Percentiles rank a stretch among this genome's conserved stretches.
These are phyloP conservation scores for Sapajus apella DNA, from an alignment of 2,113 vertebrate species.

Conservation along the genomic window DNA sequence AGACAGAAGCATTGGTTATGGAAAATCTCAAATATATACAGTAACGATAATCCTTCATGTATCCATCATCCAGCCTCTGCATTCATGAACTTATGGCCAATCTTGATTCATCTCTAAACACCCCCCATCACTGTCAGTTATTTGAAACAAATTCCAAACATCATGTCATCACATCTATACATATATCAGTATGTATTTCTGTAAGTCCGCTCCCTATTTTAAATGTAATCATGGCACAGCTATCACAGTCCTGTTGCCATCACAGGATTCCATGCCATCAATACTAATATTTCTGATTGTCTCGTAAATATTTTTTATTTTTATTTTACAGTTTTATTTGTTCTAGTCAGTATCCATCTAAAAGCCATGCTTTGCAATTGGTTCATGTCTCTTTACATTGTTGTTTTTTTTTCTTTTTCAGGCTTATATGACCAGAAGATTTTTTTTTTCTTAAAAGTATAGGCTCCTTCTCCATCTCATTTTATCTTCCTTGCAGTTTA, in stretches of 20 bases:
- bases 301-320: not conserved
- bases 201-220: not conserved
- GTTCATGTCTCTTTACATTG: not conserved
- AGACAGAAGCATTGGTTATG: not conserved
- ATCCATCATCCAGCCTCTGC: not conserved
- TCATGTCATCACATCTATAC: not conserved
- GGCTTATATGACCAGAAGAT: too few relatives aligned
- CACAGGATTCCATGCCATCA: not conserved
- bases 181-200: not conserved
- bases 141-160: not conserved
- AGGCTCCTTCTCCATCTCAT: not conserved
- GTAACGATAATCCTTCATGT: not conserved
- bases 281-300: not conserved
- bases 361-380: not conserved
- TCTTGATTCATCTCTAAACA: not conserved
- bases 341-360: not conserved
- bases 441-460: not conserved
- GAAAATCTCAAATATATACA: not conserved
- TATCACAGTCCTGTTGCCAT: not conserved
- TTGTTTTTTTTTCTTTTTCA: not conserved
- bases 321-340: not conserved
- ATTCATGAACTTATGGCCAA: not conserved
- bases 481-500: slow-evolving; percentile 2
- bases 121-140: not conserved
- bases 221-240: not conserved